A percentile compares a stretch with the other conserved stretches of the same genome.
These are phyloP conservation scores for Cistogaster globosa DNA, from an alignment of 2,888 invertebrate genomes.

Conservation along the genomic window DNA sequence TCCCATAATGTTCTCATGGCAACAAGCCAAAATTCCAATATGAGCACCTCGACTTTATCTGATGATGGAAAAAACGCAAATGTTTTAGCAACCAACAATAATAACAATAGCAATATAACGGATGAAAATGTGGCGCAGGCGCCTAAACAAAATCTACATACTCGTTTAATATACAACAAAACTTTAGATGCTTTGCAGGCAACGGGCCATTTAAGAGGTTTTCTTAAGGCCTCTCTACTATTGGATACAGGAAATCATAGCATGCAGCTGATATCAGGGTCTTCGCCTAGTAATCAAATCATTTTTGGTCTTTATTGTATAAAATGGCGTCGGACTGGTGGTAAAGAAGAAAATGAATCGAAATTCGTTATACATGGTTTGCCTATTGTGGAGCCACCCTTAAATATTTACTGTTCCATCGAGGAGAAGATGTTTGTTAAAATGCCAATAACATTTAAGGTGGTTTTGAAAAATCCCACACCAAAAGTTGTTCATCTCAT, in stretches of 20 bases:
- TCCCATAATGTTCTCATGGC: slow-evolving; percentile 74
- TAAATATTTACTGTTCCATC: slow-evolving; percentile 82
- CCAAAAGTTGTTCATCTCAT: slow-evolving; percentile 81
- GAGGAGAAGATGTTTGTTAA: slow-evolving; percentile 83
- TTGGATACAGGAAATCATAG: slow-evolving; percentile 43
- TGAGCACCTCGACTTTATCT: slow-evolving; percentile 78
- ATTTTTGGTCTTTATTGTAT: slow-evolving; percentile 82
- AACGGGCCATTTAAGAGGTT: slow-evolving; percentile 81
- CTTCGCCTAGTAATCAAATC: slow-evolving; percentile 65
- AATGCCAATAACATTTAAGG: slow-evolving; percentile 82
- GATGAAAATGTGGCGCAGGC: slow-evolving; percentile 65
- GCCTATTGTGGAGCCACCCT: slow-evolving; percentile 81
- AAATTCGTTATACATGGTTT: slow-evolving; percentile 81
- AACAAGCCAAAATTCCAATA: slow-evolving; percentile 76
- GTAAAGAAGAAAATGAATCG: slow-evolving; percentile 82
- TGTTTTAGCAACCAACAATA: slow-evolving; percentile 68
- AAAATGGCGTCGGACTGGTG: slow-evolving; percentile 80
- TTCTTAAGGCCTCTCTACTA: slow-evolving; percentile 79
- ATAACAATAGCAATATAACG: slow-evolving; percentile 63
- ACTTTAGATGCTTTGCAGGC: slow-evolving; percentile 81
- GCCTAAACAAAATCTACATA: slow-evolving; percentile 68
- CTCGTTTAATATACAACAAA: slow-evolving; percentile 79
- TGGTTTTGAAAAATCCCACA: slow-evolving; percentile 82
- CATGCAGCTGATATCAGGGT: slow-evolving; percentile 16
- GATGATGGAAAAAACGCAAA: slow-evolving; percentile 79